phyloP scores from a whole-genome alignment of 2,888 invertebrate genomes.

The Omphaloscelis lunosa region DNA sequence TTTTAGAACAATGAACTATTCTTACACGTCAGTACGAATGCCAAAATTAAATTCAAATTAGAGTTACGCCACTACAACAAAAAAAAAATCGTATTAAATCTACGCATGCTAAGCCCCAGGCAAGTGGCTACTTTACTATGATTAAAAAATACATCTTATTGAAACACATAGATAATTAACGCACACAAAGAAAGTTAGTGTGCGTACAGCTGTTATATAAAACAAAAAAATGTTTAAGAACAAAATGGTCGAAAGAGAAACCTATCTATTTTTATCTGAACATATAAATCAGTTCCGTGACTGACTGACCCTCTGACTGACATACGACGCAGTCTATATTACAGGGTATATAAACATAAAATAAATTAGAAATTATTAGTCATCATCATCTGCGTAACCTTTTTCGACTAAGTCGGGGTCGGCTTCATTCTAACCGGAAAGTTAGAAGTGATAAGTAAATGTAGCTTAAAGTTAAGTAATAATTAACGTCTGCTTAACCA shows the following conservation, averaged over 20 bases:
- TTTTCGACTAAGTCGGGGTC: too few relatives aligned
- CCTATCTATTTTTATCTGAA: constrained; percentile 53
- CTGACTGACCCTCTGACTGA: constrained; percentile 34
- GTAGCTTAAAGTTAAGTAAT: background rate
- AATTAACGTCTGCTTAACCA: background rate
- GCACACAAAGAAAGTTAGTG: constrained; percentile 38
- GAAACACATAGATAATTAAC: constrained; percentile 49
- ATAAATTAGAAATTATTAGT: background rate
- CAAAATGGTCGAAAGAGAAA: constrained; percentile 75
- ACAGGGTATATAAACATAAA: background rate
- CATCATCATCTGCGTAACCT: too few relatives aligned
- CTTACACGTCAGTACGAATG: background rate
- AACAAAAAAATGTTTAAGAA: constrained; percentile 54
- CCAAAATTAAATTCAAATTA: constrained; percentile 44
- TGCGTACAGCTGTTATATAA: constrained; percentile 47
- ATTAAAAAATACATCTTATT: constrained; percentile 60
- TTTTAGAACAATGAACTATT: background rate
- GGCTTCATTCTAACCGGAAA: too few relatives aligned
- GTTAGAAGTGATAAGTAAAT: too few relatives aligned
- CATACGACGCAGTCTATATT: background rate
- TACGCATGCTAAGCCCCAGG: constrained; percentile 41
- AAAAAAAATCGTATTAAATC: constrained; percentile 40
- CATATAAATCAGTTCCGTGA: constrained; percentile 38
- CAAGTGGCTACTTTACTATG: constrained; percentile 51
- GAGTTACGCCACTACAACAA: constrained; percentile 22